Evolutionary conservation across 2,797 vertebrate genomes (phyloP), one percentile per base, ranked within the genome.

Genomic region (Onychomys arenicola): DNA sequence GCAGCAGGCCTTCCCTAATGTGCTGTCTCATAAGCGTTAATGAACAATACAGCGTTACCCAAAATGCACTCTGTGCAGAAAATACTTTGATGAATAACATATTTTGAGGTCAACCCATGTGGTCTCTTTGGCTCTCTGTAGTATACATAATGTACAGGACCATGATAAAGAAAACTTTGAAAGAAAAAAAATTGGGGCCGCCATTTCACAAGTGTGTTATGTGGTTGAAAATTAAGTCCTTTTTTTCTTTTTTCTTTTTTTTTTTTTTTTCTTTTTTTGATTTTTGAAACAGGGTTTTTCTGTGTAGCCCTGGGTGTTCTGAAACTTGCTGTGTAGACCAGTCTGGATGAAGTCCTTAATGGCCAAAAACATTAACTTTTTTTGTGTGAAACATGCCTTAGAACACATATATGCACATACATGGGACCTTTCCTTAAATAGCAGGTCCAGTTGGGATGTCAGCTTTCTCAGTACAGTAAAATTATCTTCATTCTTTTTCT

Each of bases 111-210:
- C 34, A 87, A 80, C 43, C 23, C n/a, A 21, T 67, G 0, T 34
- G 32, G 19, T 52, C 23, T 55, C 16, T 52, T 55, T 61, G 6
- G 13, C 49, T 87, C 71, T 90, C 43, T 94, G 34, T 21, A 83
- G 40, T n/a, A 21, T 89, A 65, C 46, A 67, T 43, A 69, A 46
- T 82, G 6, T 37, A 59, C 12, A 57, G 10, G 11, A 80, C 21
- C 63, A 67, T 71, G 14, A 29, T 80, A 82, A 92, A 93, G 57
- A 92, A 93, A 16, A 94, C 49, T 78, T 86, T 67, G 27, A 91
- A 76, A 12, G 73, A 76, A 85, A 91, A 61, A 75, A 89, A 76
- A 11, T 78, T 34, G 73, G n/a, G 21, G 37, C 67, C 40, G 8
- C n/a, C 27, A 21, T 57, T 75, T 59, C 52, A 75, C 25, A 57